A percentile compares a stretch with the other conserved stretches of the same genome.
phyloP scores from a whole-genome alignment of 2,113 vertebrate species.

The Centropus unirufus region DNA sequence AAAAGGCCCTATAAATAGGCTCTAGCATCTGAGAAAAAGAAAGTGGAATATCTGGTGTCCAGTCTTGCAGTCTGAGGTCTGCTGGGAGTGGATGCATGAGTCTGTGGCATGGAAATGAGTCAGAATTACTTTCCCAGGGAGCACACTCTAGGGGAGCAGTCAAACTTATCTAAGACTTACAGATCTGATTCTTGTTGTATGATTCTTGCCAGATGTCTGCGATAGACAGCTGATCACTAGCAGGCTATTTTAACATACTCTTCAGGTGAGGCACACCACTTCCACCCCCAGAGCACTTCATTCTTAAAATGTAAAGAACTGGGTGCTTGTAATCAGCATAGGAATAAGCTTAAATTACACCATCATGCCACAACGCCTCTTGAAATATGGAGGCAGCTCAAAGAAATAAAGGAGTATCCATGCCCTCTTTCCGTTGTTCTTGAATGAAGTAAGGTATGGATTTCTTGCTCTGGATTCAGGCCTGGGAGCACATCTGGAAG shows the following conservation, averaged over 20 bases:
- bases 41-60: neutral
- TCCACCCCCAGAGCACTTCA: neutral
- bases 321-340: neutral
- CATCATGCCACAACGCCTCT: neutral
- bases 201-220: constrained; percentile 11
- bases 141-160: neutral
- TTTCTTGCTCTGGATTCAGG: constrained; percentile 27
- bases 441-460: neutral
- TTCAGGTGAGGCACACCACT: neutral
- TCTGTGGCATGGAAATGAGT: neutral
- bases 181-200: neutral
- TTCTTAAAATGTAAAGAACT: neutral
- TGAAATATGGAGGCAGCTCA: neutral
- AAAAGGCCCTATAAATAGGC: neutral
- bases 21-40: neutral
- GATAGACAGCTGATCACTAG: neutral
- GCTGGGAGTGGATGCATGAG: neutral
- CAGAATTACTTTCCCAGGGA: neutral
- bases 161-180: neutral
- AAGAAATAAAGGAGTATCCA: neutral
- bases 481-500: constrained; percentile 34
- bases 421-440: neutral
- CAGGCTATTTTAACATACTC: neutral
- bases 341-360: constrained; percentile 2
- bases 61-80: neutral